Percentiles rank a stretch among this genome's conserved stretches.
Evolutionary conservation across 2,797 vertebrate genomes (phyloP).

Genomic region (Artibeus lituratus): DNA sequence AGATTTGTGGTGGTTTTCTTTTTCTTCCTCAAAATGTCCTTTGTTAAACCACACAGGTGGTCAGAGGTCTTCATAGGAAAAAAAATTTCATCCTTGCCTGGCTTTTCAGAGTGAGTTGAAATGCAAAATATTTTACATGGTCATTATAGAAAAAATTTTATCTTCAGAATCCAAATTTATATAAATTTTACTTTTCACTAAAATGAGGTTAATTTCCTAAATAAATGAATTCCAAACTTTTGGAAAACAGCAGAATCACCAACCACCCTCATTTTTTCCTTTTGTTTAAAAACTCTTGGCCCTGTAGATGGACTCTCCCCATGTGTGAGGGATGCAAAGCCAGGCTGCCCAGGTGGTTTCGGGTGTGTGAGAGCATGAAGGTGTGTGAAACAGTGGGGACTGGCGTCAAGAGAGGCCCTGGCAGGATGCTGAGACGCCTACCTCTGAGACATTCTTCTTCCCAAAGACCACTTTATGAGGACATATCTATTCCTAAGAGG

Average conservation of each 20-base stretch:
- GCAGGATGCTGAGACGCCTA: background rate
- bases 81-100: background rate
- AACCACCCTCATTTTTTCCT: too few species aligned
- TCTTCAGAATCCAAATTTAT: background rate
- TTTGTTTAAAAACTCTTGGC: background rate
- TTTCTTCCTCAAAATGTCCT: background rate
- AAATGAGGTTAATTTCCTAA: background rate
- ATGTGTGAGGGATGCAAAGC: background rate
- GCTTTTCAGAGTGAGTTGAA: background rate
- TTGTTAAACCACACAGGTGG: background rate
- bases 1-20: background rate
- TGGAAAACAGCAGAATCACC: background rate
- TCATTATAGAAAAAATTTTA: background rate
- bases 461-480: background rate
- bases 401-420: background rate
- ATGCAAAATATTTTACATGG: background rate
- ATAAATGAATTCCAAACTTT: background rate
- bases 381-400: fast-evolving
- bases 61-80: background rate
- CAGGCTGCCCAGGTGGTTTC: background rate
- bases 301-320: background rate
- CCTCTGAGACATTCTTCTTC: background rate
- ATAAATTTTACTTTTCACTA: background rate
- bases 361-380: background rate
- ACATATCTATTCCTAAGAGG: background rate